Evolutionary conservation across 2,797 vertebrate species (phyloP).

Genomic region (Smutsia gigantea): DNA sequence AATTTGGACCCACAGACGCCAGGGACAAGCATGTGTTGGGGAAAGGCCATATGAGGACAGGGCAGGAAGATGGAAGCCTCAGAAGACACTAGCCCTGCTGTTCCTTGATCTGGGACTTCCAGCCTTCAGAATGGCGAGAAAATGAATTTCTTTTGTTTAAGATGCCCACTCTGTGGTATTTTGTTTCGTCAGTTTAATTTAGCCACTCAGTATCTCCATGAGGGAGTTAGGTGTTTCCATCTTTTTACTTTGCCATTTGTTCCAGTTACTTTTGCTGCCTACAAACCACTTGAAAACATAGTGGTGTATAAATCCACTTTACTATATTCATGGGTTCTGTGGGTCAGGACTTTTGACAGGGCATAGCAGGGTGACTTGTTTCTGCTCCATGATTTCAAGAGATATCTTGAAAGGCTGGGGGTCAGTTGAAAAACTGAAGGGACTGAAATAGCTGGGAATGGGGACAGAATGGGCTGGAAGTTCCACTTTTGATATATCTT

Average conservation of each 20-base stretch:
- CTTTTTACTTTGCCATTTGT: not conserved
- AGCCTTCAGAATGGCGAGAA: not conserved
- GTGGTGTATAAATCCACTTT: not conserved
- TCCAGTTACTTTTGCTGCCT: not conserved
- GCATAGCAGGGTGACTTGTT: not conserved
- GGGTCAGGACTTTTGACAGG: not conserved
- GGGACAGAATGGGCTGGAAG: not conserved
- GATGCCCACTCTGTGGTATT: not conserved
- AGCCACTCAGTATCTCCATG: not conserved
- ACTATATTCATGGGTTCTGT: not conserved
- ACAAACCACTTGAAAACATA: not conserved
- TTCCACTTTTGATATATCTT: not conserved
- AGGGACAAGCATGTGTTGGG: not conserved
- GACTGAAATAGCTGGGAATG: not conserved
- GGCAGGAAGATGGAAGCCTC: not conserved
- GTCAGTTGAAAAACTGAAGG: not conserved
- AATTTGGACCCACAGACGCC: not conserved
- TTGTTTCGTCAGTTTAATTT: not conserved
- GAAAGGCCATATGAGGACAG: not conserved
- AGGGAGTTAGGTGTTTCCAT: not conserved
- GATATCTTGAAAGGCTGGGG: not conserved
- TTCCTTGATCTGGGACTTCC: not conserved
- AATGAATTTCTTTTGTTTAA: not conserved
- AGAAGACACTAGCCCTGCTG: not conserved
- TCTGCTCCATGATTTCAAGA: not conserved